Evolutionary conservation across 2,113 vertebrate genomes (phyloP), one percentile per base, ranked within the genome.

Genomic region (Tylochromis polylepis): DNA sequence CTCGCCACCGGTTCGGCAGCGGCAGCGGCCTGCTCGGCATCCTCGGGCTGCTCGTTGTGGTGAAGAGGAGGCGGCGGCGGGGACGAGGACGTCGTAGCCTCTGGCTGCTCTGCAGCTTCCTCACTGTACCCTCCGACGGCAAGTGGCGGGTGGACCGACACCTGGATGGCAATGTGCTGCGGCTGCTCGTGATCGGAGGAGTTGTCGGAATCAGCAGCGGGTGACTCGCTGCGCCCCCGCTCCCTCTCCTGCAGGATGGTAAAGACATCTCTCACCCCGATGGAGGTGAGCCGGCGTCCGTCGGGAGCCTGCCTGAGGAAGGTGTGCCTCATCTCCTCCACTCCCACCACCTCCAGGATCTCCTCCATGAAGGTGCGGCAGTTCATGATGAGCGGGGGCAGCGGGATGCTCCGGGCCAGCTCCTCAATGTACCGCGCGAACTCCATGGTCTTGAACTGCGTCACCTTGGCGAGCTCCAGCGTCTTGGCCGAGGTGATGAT

Each of bases 311-410:
- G 98, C 3, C 96, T 93, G 20, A 99, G 95, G 67, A 98, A 99
- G 27, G 97, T 98, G 95, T 98, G 98, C 65, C 97, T 97, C 96
- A 98, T 98, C 85, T 99, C 99, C 94, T 99, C 99, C 86, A 99
- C 96, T 6, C 98, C 97, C 0, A 99, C 99, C 75, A 99, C 99
- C 88, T 99, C 99, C 96, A 99, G 97, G 86, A 99, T 98, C 94
- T 99, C 99, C 95, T 99, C 99, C 98, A 99, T 97, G 93, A 99
- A 98, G n/a, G 97, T 99, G 94, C 98, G 98, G 92, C 99, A 99
- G 96, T 99, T 99, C 97, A 99, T 99, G 89, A 99, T 99, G 84
- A 99, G 98, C 7, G 99, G 99, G 8, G 99, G 99, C 90, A 99
- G 96, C 11, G 99, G 99, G 83, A 99, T 98, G 8, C 99, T 99